These are phyloP conservation scores for Pseudococcus jackbeardsleyi DNA, from an alignment of 2,888 invertebrate genomes.

Conservation along the genomic window DNA sequence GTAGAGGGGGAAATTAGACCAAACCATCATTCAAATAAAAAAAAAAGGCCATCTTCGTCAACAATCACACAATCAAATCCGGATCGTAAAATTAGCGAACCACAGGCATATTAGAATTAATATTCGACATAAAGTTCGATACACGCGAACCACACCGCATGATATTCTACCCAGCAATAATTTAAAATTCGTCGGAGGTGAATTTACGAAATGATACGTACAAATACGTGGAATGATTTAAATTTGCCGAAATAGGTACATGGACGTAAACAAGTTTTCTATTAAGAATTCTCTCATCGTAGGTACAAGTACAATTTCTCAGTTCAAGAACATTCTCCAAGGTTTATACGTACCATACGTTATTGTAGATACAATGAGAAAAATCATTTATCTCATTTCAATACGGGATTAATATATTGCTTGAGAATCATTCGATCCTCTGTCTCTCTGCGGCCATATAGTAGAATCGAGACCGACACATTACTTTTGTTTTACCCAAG, in stretches of 20 bases:
- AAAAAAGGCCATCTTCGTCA: too few species aligned
- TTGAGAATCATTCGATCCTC: neutral
- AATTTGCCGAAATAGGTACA: neutral
- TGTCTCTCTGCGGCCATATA: neutral
- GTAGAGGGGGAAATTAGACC: too few species aligned
- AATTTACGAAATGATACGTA: neutral
- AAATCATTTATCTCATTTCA: conserved; percentile 37
- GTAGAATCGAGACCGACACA: neutral
- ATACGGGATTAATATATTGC: conserved; percentile 22
- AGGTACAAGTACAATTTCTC: neutral
- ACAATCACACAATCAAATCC: too few species aligned
- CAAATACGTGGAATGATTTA: neutral
- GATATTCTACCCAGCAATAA: neutral
- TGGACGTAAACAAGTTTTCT: neutral
- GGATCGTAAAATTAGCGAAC: too few species aligned
- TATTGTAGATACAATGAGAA: conserved; percentile 8
- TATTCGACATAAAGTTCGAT: too few species aligned
- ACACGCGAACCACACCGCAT: too few species aligned
- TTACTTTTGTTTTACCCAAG: conserved; percentile 24
- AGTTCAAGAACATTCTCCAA: conserved; percentile 28
- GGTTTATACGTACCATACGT: neutral
- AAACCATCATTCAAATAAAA: too few species aligned
- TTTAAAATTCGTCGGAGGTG: neutral
- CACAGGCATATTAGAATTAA: too few species aligned
- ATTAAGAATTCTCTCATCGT: neutral